Base-by-base conservation (phyloP, 2,888 invertebrate species). In the Tenthredo amoena region DNA sequence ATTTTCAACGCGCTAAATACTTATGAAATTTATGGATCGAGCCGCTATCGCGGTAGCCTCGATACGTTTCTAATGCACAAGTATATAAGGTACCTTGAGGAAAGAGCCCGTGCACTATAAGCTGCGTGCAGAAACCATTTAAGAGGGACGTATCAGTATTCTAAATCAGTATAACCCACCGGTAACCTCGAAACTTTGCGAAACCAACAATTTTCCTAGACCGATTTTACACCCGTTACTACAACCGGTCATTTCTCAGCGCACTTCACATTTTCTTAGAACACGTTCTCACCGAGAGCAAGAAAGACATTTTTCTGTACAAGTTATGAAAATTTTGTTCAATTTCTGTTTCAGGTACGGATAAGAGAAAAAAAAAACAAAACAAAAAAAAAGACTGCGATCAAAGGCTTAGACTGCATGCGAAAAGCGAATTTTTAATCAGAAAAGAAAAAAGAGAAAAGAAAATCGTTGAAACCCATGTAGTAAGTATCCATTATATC, bases 121-220 rank as follows among this genome's bases (percentile, higher is more conserved):
- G 34, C 68, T 68, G 81, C 81, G 81, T 81, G 81, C 81, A 62
- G 47, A 81, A 81, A 65, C 62, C 81, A 81, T 62, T 81, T 81
- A 81, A 58, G 21, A 37, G 12, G 12, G 40, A 15, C 21, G 21
- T 81, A 81, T 81, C 81, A 21, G n/a, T 21, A 50, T n/a, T 65
- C 26, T 43, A 26, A 81, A 62, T 81, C 58, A 40, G 50, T 50
- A 43, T 3, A n/a, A 18, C 37, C 9, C 3, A 40, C 0, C 18
- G 10, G 77, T n/a, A 34, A 62, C 62, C 62, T 81, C 62, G 81
- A 62, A 62, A 81, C 58, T 62, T 62, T 40, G 40, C 15, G 37
- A 40, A 58, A 81, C 62, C 81, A 34, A 55, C 77, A 77, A 50
- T 77, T 77, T 77, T 77, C 77, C 31, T n/a, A 55, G 55, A 77